A percentile compares a stretch with the other conserved stretches of the same genome.
phyloP scores from a whole-genome alignment of 1,140 invertebrate species.

The Arctopsyche grandis region DNA sequence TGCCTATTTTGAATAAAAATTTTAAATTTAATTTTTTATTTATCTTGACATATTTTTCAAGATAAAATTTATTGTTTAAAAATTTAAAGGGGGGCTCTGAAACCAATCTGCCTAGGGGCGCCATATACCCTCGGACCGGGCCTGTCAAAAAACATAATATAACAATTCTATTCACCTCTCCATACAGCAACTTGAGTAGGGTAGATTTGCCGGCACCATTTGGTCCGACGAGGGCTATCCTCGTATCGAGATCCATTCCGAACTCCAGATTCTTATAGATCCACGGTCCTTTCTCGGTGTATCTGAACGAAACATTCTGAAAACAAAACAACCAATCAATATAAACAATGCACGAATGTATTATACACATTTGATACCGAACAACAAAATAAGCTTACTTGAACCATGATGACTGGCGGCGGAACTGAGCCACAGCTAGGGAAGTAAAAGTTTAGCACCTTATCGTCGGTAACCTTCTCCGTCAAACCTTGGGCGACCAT shows the following conservation, averaged over 20 bases:
- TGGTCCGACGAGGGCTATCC: constrained; percentile 96
- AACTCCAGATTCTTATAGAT: constrained; percentile 99
- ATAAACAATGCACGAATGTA: constrained; percentile 35
- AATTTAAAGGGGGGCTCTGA: too few relatives aligned
- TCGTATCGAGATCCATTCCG: constrained; percentile 97
- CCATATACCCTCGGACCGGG: too few relatives aligned
- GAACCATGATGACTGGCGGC: constrained; percentile 99
- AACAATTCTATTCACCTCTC: constrained; percentile 74
- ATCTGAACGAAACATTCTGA: constrained; percentile 96
- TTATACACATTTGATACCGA: background rate
- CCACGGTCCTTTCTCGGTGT: constrained; percentile 85
- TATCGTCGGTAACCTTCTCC: constrained; percentile 92
- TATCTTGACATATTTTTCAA: too few relatives aligned
- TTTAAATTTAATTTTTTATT: too few relatives aligned
- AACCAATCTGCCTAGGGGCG: too few relatives aligned
- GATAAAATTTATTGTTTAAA: too few relatives aligned
- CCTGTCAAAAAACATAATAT: background rate
- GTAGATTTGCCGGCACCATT: constrained; percentile 99
- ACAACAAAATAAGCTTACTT: constrained; percentile 63
- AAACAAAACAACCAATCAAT: constrained; percentile 43
- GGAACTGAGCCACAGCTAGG: constrained; percentile 96
- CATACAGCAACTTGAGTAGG: constrained; percentile 93
- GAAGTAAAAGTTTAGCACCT: constrained; percentile 94
- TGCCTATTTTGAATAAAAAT: too few relatives aligned
- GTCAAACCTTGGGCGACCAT: constrained; percentile 98